Evolutionary conservation across 2,797 vertebrate genomes (phyloP), one percentile per base, ranked within the genome.

Genomic region (Chaetophractus vellerosus): DNA sequence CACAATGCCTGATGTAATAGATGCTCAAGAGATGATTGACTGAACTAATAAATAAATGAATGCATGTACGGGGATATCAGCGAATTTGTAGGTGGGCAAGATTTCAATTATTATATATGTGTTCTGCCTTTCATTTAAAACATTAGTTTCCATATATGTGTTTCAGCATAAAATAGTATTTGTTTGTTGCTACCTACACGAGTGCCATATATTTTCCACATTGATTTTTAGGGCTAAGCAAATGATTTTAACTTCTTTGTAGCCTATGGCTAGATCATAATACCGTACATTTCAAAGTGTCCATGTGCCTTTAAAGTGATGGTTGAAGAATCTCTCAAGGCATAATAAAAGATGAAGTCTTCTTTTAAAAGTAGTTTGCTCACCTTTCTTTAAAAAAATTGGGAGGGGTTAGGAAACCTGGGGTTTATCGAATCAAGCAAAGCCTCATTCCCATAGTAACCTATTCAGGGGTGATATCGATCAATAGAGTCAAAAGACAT

Each of bases 201-300:
- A 14, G 26, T 84, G 18, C 50, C 50, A 72, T 33, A 26, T 95
- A 98, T 91, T 89, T 98, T 97, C 96, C 98, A 83, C 95, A 99
- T 98, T 98, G 98, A 98, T 98, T 98, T 98, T 97, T 96, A 96
- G 93, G 95, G 95, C 96, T 98, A 99, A 98, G 98, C 98, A 98
- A 98, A 98, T 97, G 97, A 98, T 98, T 99, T 99, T 98, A 98
- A 99, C 98, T 98, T 98, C 98, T 97, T 97, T 93, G 98, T 99
- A 98, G 99, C 99, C 99, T 98, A 98, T 98, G 99, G 99, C 99
- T 97, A 99, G 98, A 99, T 98, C 98, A 98, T 98, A 98, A 98
- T 98, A 97, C 98, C 98, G 98, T 98, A 97, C 97, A 98, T 99
- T 99, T 99, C 99, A 99, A 99, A 99, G 98, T 97, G 96, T 92